These are phyloP conservation scores for Tenebrosternarchus preto DNA, from an alignment of 2,113 vertebrate genomes.

Conservation along the genomic window DNA sequence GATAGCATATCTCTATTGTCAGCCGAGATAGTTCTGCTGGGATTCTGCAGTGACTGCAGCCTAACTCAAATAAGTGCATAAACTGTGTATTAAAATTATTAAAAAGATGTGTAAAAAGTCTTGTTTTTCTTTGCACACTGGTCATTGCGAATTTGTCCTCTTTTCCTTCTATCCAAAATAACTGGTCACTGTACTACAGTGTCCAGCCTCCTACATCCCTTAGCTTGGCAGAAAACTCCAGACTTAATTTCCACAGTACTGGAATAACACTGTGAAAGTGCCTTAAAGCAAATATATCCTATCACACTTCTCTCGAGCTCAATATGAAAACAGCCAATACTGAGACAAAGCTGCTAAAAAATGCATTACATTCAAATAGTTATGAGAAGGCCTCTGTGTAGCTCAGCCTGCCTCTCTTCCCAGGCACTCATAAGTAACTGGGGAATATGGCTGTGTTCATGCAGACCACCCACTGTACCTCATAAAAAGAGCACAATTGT, in stretches of 20 bases:
- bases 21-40: too few species aligned
- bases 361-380: conserved; percentile 18
- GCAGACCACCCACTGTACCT: background rate
- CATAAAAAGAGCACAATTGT: background rate
- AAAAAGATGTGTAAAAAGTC: too few species aligned
- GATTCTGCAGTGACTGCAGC: too few species aligned
- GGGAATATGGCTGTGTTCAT: background rate
- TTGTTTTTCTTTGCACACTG: too few species aligned
- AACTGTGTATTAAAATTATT: too few species aligned
- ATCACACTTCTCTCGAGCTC: background rate
- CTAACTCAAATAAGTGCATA: too few species aligned
- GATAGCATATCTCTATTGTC: too few species aligned
- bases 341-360: conserved; percentile 6
- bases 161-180: too few species aligned
- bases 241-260: background rate
- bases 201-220: background rate
- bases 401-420: background rate
- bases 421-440: background rate
- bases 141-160: too few species aligned
- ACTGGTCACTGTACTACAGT: background rate
- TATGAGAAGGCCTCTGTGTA: conserved; percentile 2
- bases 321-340: conserved; percentile 7
- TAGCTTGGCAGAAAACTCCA: background rate
- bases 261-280: conserved; percentile 3
- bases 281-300: conserved; percentile 9